Evolutionary conservation across 1,140 invertebrate genomes (phyloP), one percentile per base, ranked within the genome.

Genomic region (Triops cancriformis): DNA sequence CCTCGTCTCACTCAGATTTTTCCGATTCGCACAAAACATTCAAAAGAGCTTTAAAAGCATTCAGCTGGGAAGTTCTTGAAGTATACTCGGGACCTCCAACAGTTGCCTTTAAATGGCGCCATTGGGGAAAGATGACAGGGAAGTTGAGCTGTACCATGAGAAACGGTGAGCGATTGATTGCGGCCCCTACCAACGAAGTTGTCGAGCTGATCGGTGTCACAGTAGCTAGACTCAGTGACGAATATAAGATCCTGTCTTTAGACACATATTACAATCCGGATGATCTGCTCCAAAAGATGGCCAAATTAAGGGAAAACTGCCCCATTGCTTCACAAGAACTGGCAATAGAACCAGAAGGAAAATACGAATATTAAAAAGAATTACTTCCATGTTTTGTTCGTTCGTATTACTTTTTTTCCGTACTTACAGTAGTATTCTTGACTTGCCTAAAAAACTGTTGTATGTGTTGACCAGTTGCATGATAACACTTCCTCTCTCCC

Each of bases 41-140:
- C 72, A 75, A 78, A 1, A 41, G 11, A 7, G 76, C 75, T 9
- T n/a, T 80, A 10, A 45, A n/a, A 14, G 27, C 72, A 11, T 80
- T 80, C 42, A 78, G 75, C 12, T 76, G 74, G 72, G 80, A 80
- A 77, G 43, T 73, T 43, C 27, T 80, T 0, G 64, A 81, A 43
- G 80, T 79, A 26, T 81, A 79, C 26, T 77, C 80, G 1, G 45
- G 45, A 9, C 74, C 79, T 14, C 80, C 79, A 3, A 76, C 43
- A 28, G 43, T 81, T 1, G 74, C 73, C 12, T 81, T 81, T 41
- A 81, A 80, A 72, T 80, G 79, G 77, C 42, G 80, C n/a, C 80
- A 80, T 26, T 80, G 80, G 80, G 80, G 80, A 1, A 41, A 77
- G 7, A 76, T 80, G 14, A 51, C 45, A 27, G 79, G 75, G 6